phyloP scores from a whole-genome alignment of 1,140 invertebrate species.

The Lamellibrachia luymesi region DNA sequence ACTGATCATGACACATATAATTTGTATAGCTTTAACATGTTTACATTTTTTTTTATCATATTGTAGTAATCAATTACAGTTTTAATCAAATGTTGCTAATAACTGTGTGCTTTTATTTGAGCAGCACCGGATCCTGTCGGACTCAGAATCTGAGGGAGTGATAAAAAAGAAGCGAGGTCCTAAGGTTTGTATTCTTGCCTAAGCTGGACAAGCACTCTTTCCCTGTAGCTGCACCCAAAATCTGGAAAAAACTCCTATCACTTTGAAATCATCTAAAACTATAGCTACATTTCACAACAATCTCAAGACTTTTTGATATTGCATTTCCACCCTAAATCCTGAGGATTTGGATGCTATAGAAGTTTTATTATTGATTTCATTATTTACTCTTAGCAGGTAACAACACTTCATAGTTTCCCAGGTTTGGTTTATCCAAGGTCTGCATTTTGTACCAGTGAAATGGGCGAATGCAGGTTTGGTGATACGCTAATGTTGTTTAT shows the following conservation, averaged over 20 bases:
- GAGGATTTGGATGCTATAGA: too few species aligned
- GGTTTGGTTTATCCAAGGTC: not conserved
- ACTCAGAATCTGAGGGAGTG: not conserved
- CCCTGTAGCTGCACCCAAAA: too few species aligned
- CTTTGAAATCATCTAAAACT: not conserved
- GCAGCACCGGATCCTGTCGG: not conserved
- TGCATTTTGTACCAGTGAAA: too few species aligned
- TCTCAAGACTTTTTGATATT: not conserved
- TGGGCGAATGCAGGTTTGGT: too few species aligned
- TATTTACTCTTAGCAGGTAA: not conserved
- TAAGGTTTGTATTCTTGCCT: not conserved
- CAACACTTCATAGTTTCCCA: not conserved
- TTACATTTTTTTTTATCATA: not conserved
- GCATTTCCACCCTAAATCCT: too few species aligned
- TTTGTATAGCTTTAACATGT: not conserved
- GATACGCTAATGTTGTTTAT: too few species aligned
- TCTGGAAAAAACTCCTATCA: too few species aligned
- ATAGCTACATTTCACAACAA: not conserved
- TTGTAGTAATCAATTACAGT: not conserved
- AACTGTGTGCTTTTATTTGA: not conserved
- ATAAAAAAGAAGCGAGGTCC: not conserved
- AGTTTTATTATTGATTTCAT: not conserved
- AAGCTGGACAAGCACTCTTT: too few species aligned
- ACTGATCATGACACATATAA: not conserved
- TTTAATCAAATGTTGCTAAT: not conserved